Conservation (phyloP, 2,797 vertebrate species). For the Acanthurus lineatus region DNA sequence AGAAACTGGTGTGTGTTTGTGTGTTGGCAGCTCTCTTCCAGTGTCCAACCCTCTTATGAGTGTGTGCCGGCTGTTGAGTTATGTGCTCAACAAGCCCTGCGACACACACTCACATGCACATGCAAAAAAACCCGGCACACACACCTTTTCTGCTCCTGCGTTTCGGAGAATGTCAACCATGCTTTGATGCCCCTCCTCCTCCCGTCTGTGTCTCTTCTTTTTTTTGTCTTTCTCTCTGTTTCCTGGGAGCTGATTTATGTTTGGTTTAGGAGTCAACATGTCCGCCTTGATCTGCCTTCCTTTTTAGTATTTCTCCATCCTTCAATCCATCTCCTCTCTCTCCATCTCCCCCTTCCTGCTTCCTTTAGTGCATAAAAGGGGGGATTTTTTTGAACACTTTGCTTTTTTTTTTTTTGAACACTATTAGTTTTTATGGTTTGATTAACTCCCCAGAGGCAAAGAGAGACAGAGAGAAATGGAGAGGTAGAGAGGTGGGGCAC, state of each 20-base stretch:
- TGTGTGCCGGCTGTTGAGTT: slow-evolving; percentile 58
- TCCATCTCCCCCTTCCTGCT: background rate
- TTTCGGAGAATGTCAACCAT: slow-evolving; percentile 73
- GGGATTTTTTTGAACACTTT: slow-evolving; percentile 32
- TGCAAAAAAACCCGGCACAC: slow-evolving; percentile 25
- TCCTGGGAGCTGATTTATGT: slow-evolving; percentile 80
- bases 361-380: background rate
- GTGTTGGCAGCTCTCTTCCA: slow-evolving; percentile 51
- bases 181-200: slow-evolving; percentile 76
- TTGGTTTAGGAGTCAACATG: slow-evolving; percentile 56
- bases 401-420: too few species aligned
- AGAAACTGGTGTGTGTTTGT: slow-evolving; percentile 39
- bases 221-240: slow-evolving; percentile 46
- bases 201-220: slow-evolving; percentile 30
- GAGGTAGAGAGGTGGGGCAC: slow-evolving; percentile 73
- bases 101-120: slow-evolving; percentile 20
- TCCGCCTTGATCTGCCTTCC: slow-evolving; percentile 55
- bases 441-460: slow-evolving; percentile 63
- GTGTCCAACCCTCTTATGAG: slow-evolving; percentile 44
- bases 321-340: slow-evolving; percentile 21
- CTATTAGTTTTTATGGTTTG: slow-evolving; percentile 60
- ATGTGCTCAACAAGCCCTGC: slow-evolving; percentile 36
- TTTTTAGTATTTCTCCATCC: slow-evolving; percentile 40
- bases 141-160: slow-evolving; percentile 45
- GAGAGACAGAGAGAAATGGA: slow-evolving; percentile 48